phyloP scores from a whole-genome alignment of 2,888 invertebrate genomes.

The Archaeoteleia sp. region DNA sequence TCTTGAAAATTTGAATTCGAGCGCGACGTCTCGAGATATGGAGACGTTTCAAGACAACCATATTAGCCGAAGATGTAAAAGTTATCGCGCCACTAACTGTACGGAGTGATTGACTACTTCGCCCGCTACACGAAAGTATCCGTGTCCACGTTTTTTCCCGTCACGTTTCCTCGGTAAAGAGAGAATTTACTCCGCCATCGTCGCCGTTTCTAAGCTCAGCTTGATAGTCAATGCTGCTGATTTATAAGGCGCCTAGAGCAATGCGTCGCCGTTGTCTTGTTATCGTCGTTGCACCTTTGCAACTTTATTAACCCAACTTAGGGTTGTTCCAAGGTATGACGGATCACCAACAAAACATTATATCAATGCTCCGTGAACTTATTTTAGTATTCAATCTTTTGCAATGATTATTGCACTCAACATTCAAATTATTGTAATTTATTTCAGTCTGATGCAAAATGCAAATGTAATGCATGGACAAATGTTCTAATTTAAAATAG shows the following conservation, averaged over 20 bases:
- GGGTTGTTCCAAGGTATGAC: slow-evolving; percentile 43
- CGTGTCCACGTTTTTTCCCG: slow-evolving; percentile 14
- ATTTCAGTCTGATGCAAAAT: no score
- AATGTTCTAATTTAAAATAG: no score
- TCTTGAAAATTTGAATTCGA: neutral
- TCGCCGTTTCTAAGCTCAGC: slow-evolving; percentile 24
- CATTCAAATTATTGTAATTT: no score
- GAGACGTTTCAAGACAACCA: neutral
- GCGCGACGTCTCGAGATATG: neutral
- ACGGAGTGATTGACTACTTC: slow-evolving; percentile 19
- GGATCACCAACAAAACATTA: slow-evolving; percentile 21
- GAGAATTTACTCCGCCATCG: slow-evolving; percentile 19
- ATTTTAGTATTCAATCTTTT: no score
- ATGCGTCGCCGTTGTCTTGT: slow-evolving; percentile 58
- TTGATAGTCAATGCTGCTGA: slow-evolving; percentile 51
- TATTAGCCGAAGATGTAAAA: slow-evolving; percentile 1
- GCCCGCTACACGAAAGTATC: slow-evolving; percentile 4
- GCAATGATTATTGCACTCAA: no score
- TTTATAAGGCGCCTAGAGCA: slow-evolving; percentile 59
- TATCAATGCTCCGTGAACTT: neutral
- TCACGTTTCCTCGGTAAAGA: slow-evolving; percentile 21
- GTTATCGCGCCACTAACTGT: slow-evolving; percentile 10
- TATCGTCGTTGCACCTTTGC: slow-evolving; percentile 59
- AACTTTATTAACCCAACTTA: slow-evolving; percentile 62
- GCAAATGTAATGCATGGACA: no score